Conservation (phyloP, 2,113 vertebrate genomes). For the Sterna hirundo region DNA sequence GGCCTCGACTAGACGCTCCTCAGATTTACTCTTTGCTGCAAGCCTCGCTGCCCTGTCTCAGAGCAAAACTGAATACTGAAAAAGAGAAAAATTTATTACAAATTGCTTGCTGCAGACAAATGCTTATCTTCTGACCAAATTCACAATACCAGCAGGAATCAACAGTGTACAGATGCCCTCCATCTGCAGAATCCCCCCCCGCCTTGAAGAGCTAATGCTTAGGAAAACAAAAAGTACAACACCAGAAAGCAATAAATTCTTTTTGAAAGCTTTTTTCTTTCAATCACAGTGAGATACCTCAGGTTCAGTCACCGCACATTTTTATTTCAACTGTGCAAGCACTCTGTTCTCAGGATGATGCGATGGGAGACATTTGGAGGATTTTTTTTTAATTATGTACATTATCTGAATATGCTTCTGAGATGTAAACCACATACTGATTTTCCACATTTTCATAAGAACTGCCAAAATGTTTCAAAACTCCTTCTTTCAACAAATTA, state of each 20-base stretch:
- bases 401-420: background rate
- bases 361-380: background rate
- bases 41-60: background rate
- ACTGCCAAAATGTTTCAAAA: background rate
- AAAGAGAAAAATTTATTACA: background rate
- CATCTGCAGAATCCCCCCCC: background rate
- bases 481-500: background rate
- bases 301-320: background rate
- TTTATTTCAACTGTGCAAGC: background rate
- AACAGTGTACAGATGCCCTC: background rate
- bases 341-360: background rate
- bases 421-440: background rate
- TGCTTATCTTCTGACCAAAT: background rate
- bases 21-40: background rate
- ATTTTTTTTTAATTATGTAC: background rate
- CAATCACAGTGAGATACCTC: background rate
- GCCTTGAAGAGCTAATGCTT: background rate
- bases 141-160: background rate
- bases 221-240: background rate
- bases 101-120: background rate
- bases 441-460: background rate
- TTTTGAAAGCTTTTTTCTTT: background rate
- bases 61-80: background rate
- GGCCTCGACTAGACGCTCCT: background rate
- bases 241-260: background rate